Conservation (phyloP, 2,797 vertebrate genomes). For the Ctenochaetus hawaiiensis region DNA sequence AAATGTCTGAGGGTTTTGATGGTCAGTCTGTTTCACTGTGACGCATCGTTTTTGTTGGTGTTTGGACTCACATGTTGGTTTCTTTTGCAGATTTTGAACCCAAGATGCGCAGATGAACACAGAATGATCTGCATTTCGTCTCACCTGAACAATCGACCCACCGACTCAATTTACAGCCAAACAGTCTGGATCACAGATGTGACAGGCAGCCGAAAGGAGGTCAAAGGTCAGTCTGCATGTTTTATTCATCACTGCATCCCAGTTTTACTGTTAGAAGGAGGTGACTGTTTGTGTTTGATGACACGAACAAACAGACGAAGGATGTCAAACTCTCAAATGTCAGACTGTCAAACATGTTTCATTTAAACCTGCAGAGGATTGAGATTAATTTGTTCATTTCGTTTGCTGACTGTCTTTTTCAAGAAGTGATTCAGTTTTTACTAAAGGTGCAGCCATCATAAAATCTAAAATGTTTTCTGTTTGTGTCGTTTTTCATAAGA, state of each 20-base stretch:
- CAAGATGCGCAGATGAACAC: too few relatives aligned
- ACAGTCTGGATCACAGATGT: neutral
- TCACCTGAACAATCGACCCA: neutral
- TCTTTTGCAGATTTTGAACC: too few relatives aligned
- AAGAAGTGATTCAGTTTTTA: neutral
- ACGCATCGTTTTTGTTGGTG: too few relatives aligned
- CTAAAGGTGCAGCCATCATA: too few relatives aligned
- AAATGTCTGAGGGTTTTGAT: too few relatives aligned
- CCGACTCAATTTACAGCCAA: neutral
- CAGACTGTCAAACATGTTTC: neutral
- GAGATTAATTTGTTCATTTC: neutral
- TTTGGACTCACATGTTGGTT: too few relatives aligned
- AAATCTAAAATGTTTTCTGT: neutral
- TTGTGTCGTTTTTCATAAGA: neutral
- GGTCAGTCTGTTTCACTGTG: too few relatives aligned
- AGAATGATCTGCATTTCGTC: neutral
- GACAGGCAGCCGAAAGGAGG: constrained; percentile 30
- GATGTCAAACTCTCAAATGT: neutral
- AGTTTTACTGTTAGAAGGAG: constrained; percentile 21
- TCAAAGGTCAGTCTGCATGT: constrained; percentile 42
- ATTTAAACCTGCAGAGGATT: neutral
- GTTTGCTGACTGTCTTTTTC: neutral
- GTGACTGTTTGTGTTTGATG: neutral
- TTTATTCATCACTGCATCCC: constrained; percentile 42
- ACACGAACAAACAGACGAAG: neutral